Base-by-base conservation (phyloP, 2,797 vertebrate species). In the Acipenser oxyrinchus region DNA sequence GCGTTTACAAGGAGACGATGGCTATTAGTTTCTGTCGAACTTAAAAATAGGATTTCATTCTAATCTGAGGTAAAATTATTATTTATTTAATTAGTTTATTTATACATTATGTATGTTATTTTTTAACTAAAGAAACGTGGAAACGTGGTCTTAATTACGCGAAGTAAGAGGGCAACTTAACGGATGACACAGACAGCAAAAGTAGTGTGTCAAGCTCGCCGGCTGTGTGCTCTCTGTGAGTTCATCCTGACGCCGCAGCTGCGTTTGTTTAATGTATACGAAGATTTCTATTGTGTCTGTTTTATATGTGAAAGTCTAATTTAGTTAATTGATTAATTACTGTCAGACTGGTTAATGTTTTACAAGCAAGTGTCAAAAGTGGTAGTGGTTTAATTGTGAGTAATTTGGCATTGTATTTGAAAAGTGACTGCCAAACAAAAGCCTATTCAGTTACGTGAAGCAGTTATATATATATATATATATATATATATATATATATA, bases 1-100 rank as follows among this genome's bases (percentile, higher is more conserved):
- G 65, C 66, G 70, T 72, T 37, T 37, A 61, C 63, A 13, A 64
- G 37, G 69, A 69, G 66, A 77, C 77, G 81, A 89, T 87, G 88
- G 87, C 85, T 74, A 72, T 72, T 70, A 63, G 77, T 74, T 68
- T 77, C 74, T 82, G 60, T 74, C 68, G 76, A 77, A 81, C 59
- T 64, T 60, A 73, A 72, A 78, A 73, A 13, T 78, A 76, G 83
- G 83, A 84, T 74, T 82, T 80, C 76, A 79, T 59, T 70, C 75
- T 77, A 75, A 78, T 82, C 85, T 87, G 77, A 86, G 89, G 89
- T 91, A 80, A 91, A 53, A 76, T 66, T 10, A 9, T 64, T 10
- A 49, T 13, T 48, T 49, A 6, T 23, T 53, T n/a, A 51, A 18
- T 18, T 18, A 18, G 6, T 49, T 13, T 23, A 2, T 49, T 7